Base-by-base conservation (phyloP, 1,140 invertebrate species). In the Nasonia longicornis region DNA sequence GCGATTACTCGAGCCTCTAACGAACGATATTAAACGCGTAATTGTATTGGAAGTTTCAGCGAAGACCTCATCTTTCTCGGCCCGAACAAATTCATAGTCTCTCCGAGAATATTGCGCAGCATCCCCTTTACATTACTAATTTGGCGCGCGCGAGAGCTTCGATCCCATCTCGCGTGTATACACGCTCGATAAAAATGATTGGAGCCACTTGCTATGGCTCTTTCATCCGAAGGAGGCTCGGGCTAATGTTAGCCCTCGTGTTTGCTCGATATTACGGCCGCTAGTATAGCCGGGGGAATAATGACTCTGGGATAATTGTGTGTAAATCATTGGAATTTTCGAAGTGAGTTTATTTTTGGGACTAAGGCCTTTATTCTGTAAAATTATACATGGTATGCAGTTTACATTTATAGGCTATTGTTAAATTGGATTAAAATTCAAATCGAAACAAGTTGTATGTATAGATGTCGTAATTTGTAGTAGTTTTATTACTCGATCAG, bases 21-120 rank as follows among this genome's bases (percentile, higher is more conserved):
- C 29, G 70, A 72, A 45, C 29, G 70, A 72, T 45, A 45, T 72
- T 72, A 72, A 72, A 45, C 20, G 38, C n/a, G 70, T 22, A 72
- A 72, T 71, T 71, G 48, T 52, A n/a, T n/a, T 58, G 52, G 52
- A 58, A 58, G 16, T 7, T 58, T 58, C 20, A 58, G 20, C 52
- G 52, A 58, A n/a, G 52, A 58, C 16, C 14, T 58, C 7, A 20
- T 58, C 52, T 58, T 58, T 58, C 52, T 58, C 52, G 3, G 20
- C 14, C 52, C 52, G 16, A 58, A 58, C 52, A 16, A n/a, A 58
- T 58, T 58, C 52, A n/a, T n/a, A 58, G 52, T 58, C 52, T 58
- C 52, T 58, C 52, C 52, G 52, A 4, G 0, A 58, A 58, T 20
- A 58, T 52, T 52, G 16, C 16, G 16, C 48, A 10, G 12, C 16